These are phyloP conservation scores for Conger conger DNA, from an alignment of 2,113 vertebrate species.

Conservation along the genomic window DNA sequence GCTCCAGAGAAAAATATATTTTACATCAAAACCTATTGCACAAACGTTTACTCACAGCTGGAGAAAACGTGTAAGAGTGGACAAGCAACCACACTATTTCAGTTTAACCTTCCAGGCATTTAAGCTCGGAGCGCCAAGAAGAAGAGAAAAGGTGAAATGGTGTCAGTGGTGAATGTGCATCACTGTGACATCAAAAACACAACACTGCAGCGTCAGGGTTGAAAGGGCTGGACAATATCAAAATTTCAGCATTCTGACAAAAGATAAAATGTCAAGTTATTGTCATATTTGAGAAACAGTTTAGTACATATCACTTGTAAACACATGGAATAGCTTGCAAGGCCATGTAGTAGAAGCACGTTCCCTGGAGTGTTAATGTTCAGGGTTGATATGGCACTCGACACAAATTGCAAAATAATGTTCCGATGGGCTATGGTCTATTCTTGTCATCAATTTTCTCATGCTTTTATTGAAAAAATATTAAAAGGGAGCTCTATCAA, in stretches of 20 bases:
- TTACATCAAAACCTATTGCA: not conserved
- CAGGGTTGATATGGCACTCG: not conserved
- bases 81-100: slow-evolving; percentile 51
- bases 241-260: slow-evolving; percentile 5
- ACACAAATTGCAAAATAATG: not conserved
- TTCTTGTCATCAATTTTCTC: not conserved
- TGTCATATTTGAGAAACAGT: not conserved
- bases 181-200: slow-evolving; percentile 37
- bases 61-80: slow-evolving; percentile 45
- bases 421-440: not conserved
- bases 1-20: not conserved
- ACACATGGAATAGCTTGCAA: too few species aligned
- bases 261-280: not conserved
- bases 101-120: slow-evolving; percentile 34
- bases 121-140: slow-evolving; percentile 7
- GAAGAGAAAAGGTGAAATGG: slow-evolving; percentile 9
- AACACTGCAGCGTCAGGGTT: slow-evolving; percentile 38
- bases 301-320: not conserved
- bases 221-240: not conserved
- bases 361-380: not conserved
- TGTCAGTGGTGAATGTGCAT: slow-evolving; percentile 51
- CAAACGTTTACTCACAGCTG: not conserved
- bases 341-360: not conserved
- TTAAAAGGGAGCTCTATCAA: not conserved
- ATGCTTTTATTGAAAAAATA: not conserved